Evolutionary conservation across 1,140 invertebrate species (phyloP), one percentile per base, ranked within the genome.

Genomic region (Anagrus nilaparvatae): DNA sequence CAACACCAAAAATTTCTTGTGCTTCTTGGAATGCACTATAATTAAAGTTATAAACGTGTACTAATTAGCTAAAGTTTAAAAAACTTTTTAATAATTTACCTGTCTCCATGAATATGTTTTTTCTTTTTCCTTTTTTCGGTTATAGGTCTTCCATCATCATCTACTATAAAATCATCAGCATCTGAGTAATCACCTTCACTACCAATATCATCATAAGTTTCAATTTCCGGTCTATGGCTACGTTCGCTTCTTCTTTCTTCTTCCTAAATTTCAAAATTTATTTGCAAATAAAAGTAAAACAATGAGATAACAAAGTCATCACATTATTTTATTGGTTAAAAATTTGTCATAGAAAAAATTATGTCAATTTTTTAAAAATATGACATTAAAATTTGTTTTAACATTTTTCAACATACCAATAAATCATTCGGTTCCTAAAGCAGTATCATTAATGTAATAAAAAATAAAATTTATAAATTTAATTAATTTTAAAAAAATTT

Each of bases 1-100:
- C 91, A 16, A 97, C 93, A 41, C 96, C 97, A 67, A 99, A 99
- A 50, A 98, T 97, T 59, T 99, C 96, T 67, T 98, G 93, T 38
- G 96, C 96, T 69, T 98, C 92, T 77, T 98, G 94, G 19, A 97
- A 67, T 1, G 89, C 87, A 5, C 86, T 87, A 59, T 28, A 60
- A 56, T 48, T 43, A n/a, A n/a, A n/a, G n/a, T n/a, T n/a, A n/a
- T n/a, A 46, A 42, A 45, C 25, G 19, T 34, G 20, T 40, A 31
- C 10, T 48, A 48, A 33, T 41, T 28, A 40, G 12, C 18, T 27
- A 25, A 21, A 13, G 3, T 21, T 35, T 43, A 32, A 16, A 41
- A 48, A 48, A 49, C n/a, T 28, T 17, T 14, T 28, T 30, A 14
- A 31, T n/a, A 21, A 37, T 83, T 75, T 74, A 89, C 79, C 85